These are phyloP conservation scores for Microctenopoma stevenorrisi DNA, from an alignment of 2,797 vertebrate species.

Conservation along the genomic window DNA sequence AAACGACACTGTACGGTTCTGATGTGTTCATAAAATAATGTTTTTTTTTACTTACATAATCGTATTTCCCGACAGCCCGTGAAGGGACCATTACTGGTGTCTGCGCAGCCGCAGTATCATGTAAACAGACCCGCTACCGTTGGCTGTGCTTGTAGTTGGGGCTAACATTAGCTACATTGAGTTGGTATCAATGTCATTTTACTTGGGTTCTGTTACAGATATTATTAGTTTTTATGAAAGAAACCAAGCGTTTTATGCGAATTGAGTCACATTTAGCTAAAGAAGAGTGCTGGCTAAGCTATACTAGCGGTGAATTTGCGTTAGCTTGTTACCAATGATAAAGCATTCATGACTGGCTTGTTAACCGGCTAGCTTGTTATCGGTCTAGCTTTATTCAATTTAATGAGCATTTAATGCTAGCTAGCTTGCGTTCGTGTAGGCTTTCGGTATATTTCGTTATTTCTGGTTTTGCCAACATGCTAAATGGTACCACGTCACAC, in stretches of 20 bases:
- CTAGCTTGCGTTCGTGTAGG: neutral
- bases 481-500: neutral
- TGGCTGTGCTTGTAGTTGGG: conserved; percentile 20
- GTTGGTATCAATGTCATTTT: neutral
- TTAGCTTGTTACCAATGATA: conserved; percentile 46
- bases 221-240: neutral
- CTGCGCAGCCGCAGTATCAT: conserved; percentile 77
- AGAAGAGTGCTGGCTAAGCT: neutral
- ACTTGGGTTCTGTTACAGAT: no score
- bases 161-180: conserved; percentile 8
- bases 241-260: neutral
- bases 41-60: neutral
- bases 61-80: rapidly evolving
- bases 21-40: neutral
- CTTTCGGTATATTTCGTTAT: neutral
- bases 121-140: conserved; percentile 77
- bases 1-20: neutral
- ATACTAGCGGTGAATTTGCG: conserved; percentile 32
- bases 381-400: neutral
- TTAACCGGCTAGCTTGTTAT: conserved; percentile 22
- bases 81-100: conserved; percentile 22
- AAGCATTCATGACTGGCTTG: conserved; percentile 36
- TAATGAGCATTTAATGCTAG: neutral
- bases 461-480: conserved; percentile 28
- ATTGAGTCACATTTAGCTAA: neutral